A percentile compares a stretch with the other conserved stretches of the same genome.
Evolutionary conservation across 1,140 invertebrate genomes (phyloP).

Genomic region (Neotoxoptera formosana): DNA sequence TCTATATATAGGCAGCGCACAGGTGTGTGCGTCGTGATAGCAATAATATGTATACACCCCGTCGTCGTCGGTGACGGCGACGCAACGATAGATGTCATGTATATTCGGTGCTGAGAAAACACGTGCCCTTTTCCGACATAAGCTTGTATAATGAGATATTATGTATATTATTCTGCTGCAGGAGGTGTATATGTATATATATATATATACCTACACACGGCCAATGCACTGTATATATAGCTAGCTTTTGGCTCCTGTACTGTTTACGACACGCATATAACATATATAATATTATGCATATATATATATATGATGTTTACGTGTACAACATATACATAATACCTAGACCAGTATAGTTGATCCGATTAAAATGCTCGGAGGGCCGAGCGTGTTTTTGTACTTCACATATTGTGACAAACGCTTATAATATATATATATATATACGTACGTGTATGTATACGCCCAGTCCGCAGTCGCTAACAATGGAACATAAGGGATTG

Average conservation of each 20-base stretch:
- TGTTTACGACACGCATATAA: background rate
- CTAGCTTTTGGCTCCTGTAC: background rate
- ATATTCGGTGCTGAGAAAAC: background rate
- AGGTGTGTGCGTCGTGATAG: background rate
- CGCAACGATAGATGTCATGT: background rate
- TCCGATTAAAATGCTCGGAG: background rate
- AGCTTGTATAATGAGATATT: background rate
- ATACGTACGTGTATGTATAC: background rate
- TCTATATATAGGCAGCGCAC: too few species aligned
- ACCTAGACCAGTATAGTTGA: conserved; percentile 13
- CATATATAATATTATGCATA: background rate
- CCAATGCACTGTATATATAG: too few species aligned
- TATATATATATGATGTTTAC: too few species aligned
- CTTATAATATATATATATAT: background rate
- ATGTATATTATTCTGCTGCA: background rate
- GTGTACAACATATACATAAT: background rate
- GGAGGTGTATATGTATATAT: background rate
- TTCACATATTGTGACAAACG: background rate
- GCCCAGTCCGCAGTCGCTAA: background rate
- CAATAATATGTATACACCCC: background rate
- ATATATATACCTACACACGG: background rate
- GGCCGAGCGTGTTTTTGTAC: background rate
- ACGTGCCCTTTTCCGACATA: background rate
- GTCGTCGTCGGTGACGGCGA: background rate
- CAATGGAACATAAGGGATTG: background rate